Evolutionary conservation across 2,113 vertebrate species (phyloP), one percentile per base, ranked within the genome.

Genomic region (Dipodomys spectabilis): DNA sequence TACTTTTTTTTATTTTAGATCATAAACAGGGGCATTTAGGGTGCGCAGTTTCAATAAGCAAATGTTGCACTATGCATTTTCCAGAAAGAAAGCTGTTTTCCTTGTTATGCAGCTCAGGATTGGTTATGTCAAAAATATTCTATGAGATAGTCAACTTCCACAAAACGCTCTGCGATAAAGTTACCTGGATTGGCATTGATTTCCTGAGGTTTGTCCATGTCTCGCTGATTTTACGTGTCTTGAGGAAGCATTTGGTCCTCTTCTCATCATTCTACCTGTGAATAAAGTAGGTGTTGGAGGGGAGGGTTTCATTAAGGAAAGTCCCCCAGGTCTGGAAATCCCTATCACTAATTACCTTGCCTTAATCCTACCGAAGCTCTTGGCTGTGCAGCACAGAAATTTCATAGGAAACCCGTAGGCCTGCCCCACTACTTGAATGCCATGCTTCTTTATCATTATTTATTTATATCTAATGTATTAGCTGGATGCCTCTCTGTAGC

Each of bases 341-440:
- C 69, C 27, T 86, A 93, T 53, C 53, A 86, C 73, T 97, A 94
- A 97, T 96, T 94, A 95, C 90, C 83, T 74, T 94, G 88, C 25
- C 80, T 82, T 94, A 95, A 94, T 93, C 83, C 93, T 86, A 30
- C 23, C 35, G 86, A 91, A 86, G 23, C 27, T 84, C 45, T 94
- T 53, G 72, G 44, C 71, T 86, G 19, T 23, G 16, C 32, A 69
- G 15, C 78, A 71, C 2, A 62, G 72, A 45, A 69, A 69, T 79
- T 91, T 84, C 64, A 49, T 86, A 32, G 68, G 88, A 93, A 95
- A 78, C 88, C 57, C 62, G n/a, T 77, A 39, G 6, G 39, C 39
- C 39, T 71, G 90, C 68, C 11, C n/a, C 93, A 22, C 60, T 88
- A 86, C 81, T 93, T 94, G 93, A 96, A 94, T 92, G 73, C 1